phyloP scores from a whole-genome alignment of 2,113 vertebrate genomes.

The Saguinus imperator region DNA sequence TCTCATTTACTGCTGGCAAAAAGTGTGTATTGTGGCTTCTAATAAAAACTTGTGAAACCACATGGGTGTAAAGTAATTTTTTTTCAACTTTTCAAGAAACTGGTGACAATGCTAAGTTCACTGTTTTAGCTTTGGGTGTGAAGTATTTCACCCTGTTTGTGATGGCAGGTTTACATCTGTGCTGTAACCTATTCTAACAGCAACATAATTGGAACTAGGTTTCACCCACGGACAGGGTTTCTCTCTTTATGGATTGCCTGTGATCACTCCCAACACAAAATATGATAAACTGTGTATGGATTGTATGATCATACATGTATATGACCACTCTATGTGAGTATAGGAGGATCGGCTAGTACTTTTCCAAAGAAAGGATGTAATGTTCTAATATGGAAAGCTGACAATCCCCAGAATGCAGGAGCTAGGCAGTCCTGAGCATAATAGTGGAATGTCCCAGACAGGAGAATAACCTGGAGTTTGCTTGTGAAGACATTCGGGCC shows the following conservation, averaged over 20 bases:
- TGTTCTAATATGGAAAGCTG: neutral
- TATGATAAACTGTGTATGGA: constrained; percentile 1
- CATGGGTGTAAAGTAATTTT: constrained; percentile 50
- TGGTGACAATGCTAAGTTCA: constrained; percentile 68
- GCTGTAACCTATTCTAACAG: constrained; percentile 37
- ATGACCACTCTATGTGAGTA: neutral
- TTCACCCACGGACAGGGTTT: neutral
- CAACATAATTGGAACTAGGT: constrained; percentile 29
- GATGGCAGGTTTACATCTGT: constrained; percentile 64
- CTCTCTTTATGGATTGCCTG: neutral
- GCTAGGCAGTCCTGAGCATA: neutral
- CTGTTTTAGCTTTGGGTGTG: constrained; percentile 62
- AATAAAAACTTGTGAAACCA: constrained; percentile 71
- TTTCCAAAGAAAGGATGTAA: neutral
- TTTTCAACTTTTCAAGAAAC: constrained; percentile 56
- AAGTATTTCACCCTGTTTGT: constrained; percentile 62
- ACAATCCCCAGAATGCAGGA: neutral
- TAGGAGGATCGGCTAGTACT: neutral
- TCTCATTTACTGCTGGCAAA: constrained; percentile 61
- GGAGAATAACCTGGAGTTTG: neutral
- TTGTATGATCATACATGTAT: neutral
- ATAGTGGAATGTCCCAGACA: neutral
- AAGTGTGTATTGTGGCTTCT: constrained; percentile 59
- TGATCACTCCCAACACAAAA: constrained; percentile 43
- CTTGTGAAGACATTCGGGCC: constrained; percentile 58